phyloP scores from a whole-genome alignment of 1,140 invertebrate species.

The Monomorium pharaonis region DNA sequence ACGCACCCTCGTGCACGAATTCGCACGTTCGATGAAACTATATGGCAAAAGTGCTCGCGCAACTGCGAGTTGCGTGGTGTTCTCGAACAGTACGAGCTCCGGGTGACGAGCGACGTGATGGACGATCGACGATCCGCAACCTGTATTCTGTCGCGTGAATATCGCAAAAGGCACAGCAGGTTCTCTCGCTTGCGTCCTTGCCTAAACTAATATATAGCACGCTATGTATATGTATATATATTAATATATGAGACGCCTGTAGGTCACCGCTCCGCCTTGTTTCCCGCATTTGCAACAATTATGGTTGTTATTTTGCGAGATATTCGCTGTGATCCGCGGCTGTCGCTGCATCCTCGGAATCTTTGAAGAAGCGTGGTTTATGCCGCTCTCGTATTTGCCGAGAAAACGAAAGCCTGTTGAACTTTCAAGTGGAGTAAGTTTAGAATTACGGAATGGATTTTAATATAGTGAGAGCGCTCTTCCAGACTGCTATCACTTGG shows the following conservation, averaged over 20 bases:
- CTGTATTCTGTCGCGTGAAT: slow-evolving; percentile 74
- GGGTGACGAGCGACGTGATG: slow-evolving; percentile 45
- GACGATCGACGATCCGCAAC: slow-evolving; percentile 76
- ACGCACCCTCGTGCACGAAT: slow-evolving; percentile 50
- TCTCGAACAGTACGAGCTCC: slow-evolving; percentile 65
- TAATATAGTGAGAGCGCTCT: background rate
- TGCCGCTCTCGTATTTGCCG: background rate
- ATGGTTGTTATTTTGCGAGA: slow-evolving; percentile 51
- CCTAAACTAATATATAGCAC: slow-evolving; percentile 69
- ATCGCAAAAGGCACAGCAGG: slow-evolving; percentile 49
- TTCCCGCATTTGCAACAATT: slow-evolving; percentile 68
- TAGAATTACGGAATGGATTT: background rate
- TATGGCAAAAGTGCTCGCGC: slow-evolving; percentile 10
- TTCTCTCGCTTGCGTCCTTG: slow-evolving; percentile 68
- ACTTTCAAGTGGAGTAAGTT: slow-evolving; percentile 24
- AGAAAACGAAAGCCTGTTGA: background rate
- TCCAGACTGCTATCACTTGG: background rate
- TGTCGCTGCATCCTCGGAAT: slow-evolving; percentile 41
- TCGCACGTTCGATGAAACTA: slow-evolving; percentile 39
- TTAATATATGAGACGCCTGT: slow-evolving; percentile 53
- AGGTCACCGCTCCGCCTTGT: slow-evolving; percentile 58
- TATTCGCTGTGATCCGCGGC: slow-evolving; percentile 21
- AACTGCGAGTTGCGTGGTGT: slow-evolving; percentile 9
- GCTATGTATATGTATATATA: no score
- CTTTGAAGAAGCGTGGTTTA: slow-evolving; percentile 20